These are phyloP conservation scores for Micromussa lordhowensis DNA, from an alignment of 92 coral and sea anemone genomes.

Conservation along the genomic window DNA sequence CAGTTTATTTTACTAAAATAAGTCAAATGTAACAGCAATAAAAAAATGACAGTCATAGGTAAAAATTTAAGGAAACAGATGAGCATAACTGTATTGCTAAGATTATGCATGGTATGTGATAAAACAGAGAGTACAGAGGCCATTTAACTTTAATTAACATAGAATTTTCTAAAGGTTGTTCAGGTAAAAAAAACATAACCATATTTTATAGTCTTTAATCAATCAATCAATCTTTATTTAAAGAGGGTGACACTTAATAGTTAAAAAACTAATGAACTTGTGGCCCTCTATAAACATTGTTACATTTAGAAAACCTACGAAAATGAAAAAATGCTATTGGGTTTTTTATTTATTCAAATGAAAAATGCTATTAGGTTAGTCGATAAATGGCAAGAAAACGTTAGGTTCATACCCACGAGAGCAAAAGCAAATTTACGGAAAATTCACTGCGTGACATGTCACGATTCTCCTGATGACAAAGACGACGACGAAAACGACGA, in stretches of 20 bases:
- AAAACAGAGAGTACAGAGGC: background rate
- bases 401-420: background rate
- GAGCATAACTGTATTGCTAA: background rate
- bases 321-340: too few relatives aligned
- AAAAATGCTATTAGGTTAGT: background rate
- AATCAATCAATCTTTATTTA: too few relatives aligned
- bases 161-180: background rate
- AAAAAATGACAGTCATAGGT: background rate
- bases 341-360: too few relatives aligned
- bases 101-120: background rate
- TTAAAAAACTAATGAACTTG: too few relatives aligned
- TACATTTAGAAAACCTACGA: too few relatives aligned
- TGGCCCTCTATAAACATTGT: too few relatives aligned
- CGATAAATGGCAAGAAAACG: background rate
- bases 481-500: background rate
- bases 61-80: background rate
- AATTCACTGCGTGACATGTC: too few relatives aligned
- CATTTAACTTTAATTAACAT: background rate
- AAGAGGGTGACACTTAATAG: too few relatives aligned
- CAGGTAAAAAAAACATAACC: background rate
- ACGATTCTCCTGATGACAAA: background rate
- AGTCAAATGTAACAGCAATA: background rate
- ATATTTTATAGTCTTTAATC: background rate
- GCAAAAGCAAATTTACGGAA: background rate
- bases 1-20: background rate